Evolutionary conservation across 2,113 vertebrate species (phyloP).

Genomic region (Paradisaea rubra): DNA sequence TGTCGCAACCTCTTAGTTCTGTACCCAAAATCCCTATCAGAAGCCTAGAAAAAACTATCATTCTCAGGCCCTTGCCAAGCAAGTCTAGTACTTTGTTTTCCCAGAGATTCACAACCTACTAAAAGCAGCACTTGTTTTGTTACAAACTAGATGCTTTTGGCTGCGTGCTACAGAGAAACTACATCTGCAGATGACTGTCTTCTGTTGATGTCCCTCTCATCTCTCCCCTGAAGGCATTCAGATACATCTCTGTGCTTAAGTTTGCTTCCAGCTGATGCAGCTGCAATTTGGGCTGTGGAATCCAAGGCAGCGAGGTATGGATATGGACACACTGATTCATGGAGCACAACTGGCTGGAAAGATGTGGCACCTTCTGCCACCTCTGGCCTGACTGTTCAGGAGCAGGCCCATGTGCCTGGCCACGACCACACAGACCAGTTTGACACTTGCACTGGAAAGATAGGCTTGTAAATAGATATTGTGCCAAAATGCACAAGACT

Average conservation of each 20-base stretch:
- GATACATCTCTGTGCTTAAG: not conserved
- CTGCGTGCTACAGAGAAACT: not conserved
- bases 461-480: not conserved
- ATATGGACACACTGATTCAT: not conserved
- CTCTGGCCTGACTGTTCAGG: not conserved
- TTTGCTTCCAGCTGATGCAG: not conserved
- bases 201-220: not conserved
- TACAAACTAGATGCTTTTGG: not conserved
- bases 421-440: not conserved
- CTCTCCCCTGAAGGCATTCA: not conserved
- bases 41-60: not conserved
- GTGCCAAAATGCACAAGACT: not conserved
- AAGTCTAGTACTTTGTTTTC: not conserved
- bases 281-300: accelerated
- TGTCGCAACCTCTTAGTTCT: not conserved
- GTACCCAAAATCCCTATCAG: not conserved
- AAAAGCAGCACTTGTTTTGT: not conserved
- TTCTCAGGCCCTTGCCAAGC: not conserved
- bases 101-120: not conserved
- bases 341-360: not conserved
- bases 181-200: not conserved
- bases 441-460: not conserved
- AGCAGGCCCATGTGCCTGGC: not conserved
- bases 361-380: not conserved
- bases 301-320: not conserved